Evolutionary conservation across 2,888 invertebrate species (phyloP).

Genomic region (Hyposoter didymator): DNA sequence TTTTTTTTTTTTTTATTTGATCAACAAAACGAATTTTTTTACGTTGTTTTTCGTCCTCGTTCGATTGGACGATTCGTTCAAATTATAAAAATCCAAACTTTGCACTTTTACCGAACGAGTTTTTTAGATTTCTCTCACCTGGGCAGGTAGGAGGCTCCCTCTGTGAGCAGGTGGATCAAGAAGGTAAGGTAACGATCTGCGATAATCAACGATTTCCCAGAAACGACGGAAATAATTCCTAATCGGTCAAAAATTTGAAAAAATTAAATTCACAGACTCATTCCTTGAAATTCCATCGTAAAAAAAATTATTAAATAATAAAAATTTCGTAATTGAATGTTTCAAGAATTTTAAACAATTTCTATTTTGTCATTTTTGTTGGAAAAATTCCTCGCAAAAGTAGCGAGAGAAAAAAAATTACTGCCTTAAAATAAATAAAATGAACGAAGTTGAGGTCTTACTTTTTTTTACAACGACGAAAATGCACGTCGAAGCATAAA

Average conservation of each 20-base stretch:
- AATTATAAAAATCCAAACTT: background rate
- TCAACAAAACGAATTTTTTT: too few species aligned
- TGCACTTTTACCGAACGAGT: constrained; percentile 23
- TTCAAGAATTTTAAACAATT: background rate
- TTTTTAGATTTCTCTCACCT: background rate
- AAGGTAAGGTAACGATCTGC: constrained; percentile 43
- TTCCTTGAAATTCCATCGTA: background rate
- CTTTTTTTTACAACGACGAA: background rate
- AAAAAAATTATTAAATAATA: background rate
- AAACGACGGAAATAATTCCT: background rate
- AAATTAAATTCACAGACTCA: too few species aligned
- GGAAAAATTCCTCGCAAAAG: background rate
- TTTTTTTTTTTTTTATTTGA: too few species aligned
- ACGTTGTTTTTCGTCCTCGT: background rate
- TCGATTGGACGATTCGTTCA: background rate
- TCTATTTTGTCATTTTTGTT: background rate
- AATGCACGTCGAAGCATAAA: background rate
- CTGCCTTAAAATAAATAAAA: background rate
- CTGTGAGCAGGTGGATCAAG: constrained; percentile 46
- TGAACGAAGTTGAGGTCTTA: background rate
- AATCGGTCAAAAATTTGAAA: background rate
- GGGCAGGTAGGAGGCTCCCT: constrained; percentile 38
- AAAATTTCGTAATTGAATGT: background rate
- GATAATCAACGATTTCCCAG: constrained; percentile 10
- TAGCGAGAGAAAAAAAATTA: background rate